Percentiles rank a stretch among this genome's conserved stretches.
Evolutionary conservation across 2,888 invertebrate species (phyloP).

Genomic region (Diloba caeruleocephala): DNA sequence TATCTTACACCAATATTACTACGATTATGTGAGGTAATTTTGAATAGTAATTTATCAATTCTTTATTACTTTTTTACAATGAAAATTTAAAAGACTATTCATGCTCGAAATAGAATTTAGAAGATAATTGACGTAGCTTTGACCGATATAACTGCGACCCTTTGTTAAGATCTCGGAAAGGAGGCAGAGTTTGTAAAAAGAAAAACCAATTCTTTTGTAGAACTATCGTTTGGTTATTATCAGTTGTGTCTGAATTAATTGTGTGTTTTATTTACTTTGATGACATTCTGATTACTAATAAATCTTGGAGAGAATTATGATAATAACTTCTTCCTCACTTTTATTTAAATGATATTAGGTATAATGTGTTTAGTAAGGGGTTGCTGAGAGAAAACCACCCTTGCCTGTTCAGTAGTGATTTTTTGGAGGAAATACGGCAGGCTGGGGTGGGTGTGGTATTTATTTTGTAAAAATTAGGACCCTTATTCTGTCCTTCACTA

Average conservation of each 20-base stretch:
- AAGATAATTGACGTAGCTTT: constrained; percentile 33
- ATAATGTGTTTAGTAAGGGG: too few relatives aligned
- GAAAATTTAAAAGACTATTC: constrained; percentile 16
- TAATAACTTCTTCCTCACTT: too few relatives aligned
- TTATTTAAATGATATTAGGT: too few relatives aligned
- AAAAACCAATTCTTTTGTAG: constrained; percentile 8
- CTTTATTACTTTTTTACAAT: too few relatives aligned
- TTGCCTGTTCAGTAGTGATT: too few relatives aligned
- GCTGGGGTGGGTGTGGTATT: too few relatives aligned
- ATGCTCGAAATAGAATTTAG: constrained; percentile 16
- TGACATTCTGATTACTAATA: neutral
- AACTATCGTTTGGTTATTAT: constrained; percentile 12
- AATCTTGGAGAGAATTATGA: too few relatives aligned
- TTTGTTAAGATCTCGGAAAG: constrained; percentile 17
- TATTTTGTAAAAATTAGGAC: too few relatives aligned
- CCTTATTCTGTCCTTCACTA: neutral
- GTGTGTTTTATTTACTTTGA: neutral
- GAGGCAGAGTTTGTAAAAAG: constrained; percentile 5
- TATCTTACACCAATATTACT: too few relatives aligned
- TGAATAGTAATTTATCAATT: too few relatives aligned
- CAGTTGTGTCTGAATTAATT: neutral
- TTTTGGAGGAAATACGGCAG: neutral
- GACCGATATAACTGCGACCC: constrained; percentile 26
- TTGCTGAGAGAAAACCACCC: too few relatives aligned
- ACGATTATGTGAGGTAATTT: too few relatives aligned